A percentile compares a stretch with the other conserved stretches of the same genome.
phyloP scores from a whole-genome alignment of 2,797 vertebrate species.

The Poeciliopsis gracilis region DNA sequence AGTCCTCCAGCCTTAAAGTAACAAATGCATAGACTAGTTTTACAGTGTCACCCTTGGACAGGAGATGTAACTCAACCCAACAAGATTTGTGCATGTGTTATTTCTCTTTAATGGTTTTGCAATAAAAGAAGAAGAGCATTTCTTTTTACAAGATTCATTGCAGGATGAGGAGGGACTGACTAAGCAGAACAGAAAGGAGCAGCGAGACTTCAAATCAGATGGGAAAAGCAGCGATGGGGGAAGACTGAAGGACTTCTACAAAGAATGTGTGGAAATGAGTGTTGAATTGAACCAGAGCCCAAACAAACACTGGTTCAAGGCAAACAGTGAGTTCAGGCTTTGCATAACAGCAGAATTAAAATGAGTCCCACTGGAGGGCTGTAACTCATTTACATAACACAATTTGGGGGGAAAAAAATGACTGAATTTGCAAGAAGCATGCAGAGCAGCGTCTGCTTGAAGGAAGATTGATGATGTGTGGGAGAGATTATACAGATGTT shows the following conservation, averaged over 20 bases:
- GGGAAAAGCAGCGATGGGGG: slow-evolving; percentile 73
- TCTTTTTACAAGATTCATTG: slow-evolving; percentile 74
- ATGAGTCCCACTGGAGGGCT: slow-evolving; percentile 61
- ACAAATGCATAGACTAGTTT: too few species aligned
- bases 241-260: slow-evolving; percentile 78
- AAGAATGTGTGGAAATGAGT: slow-evolving; percentile 82
- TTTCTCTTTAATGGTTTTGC: slow-evolving; percentile 55
- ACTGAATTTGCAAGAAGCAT: slow-evolving; percentile 41
- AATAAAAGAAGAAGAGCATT: slow-evolving; percentile 41
- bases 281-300: slow-evolving; percentile 69
- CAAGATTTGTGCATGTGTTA: slow-evolving; percentile 17
- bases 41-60: too few species aligned
- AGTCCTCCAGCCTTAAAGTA: too few species aligned
- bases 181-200: slow-evolving; percentile 67
- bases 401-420: slow-evolving; percentile 55
- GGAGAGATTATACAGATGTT: slow-evolving; percentile 36
- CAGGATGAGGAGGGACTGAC: slow-evolving; percentile 72
- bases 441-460: slow-evolving; percentile 40
- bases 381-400: slow-evolving; percentile 69
- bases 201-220: slow-evolving; percentile 60
- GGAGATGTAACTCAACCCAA: not conserved
- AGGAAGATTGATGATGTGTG: slow-evolving; percentile 39
- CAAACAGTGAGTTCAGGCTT: slow-evolving; percentile 81
- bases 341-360: slow-evolving; percentile 55
- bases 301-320: slow-evolving; percentile 81